phyloP scores from a whole-genome alignment of 2,888 invertebrate species.

The Arrhopalites spinosus region DNA sequence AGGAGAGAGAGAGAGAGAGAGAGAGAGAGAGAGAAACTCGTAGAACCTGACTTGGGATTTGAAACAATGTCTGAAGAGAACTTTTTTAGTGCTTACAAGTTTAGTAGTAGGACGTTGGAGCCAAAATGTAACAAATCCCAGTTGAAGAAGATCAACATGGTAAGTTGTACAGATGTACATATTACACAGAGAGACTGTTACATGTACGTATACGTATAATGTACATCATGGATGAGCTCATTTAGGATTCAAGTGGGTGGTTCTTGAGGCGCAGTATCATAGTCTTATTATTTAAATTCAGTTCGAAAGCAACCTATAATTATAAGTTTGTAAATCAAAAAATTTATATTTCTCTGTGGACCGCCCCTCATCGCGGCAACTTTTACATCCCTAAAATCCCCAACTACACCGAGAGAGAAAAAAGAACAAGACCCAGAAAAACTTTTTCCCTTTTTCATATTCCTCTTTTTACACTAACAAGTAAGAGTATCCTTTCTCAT shows the following conservation, averaged over 20 bases:
- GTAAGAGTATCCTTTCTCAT: neutral
- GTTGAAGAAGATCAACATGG: neutral
- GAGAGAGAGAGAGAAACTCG: slow-evolving; percentile 36
- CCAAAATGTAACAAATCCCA: neutral
- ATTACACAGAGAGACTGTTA: neutral
- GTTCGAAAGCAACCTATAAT: slow-evolving; percentile 51
- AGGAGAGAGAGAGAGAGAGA: neutral
- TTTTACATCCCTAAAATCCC: slow-evolving; percentile 23
- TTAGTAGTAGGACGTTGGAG: neutral
- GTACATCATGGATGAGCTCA: slow-evolving; percentile 32
- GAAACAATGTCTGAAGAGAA: slow-evolving; percentile 3
- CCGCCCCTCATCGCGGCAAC: slow-evolving; percentile 28
- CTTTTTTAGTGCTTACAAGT: neutral
- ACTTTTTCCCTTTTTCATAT: neutral
- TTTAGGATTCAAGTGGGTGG: slow-evolving; percentile 46
- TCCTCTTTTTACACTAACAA: neutral
- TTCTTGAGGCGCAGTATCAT: slow-evolving; percentile 34
- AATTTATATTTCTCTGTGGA: slow-evolving; percentile 36
- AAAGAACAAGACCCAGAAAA: slow-evolving; percentile 8
- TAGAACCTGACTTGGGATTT: slow-evolving; percentile 35
- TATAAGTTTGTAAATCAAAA: slow-evolving; percentile 57
- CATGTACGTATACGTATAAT: neutral
- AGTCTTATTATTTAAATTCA: slow-evolving; percentile 44
- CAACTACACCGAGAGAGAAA: neutral
- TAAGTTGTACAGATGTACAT: neutral